Evolutionary conservation across 2,888 invertebrate species (phyloP).

Genomic region (Agonopterix heracliana): DNA sequence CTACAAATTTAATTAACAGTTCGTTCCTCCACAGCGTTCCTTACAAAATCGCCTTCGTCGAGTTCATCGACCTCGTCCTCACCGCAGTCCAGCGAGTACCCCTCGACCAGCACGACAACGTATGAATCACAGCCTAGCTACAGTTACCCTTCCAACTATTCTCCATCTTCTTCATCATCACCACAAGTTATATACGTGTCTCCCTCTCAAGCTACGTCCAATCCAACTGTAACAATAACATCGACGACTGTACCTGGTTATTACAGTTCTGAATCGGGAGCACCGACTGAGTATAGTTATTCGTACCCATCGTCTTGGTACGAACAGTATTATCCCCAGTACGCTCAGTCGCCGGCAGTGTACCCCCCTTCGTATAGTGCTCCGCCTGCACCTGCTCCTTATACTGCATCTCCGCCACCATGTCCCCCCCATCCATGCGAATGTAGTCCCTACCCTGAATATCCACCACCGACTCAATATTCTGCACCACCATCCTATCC

Average conservation of each 20-base stretch:
- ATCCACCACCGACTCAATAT: background rate
- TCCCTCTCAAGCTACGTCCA: slow-evolving; percentile 24
- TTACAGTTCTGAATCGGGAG: background rate
- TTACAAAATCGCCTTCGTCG: slow-evolving; percentile 24
- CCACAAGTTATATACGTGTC: slow-evolving; percentile 43
- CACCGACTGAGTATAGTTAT: background rate
- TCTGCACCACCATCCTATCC: background rate
- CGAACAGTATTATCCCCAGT: background rate
- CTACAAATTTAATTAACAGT: background rate
- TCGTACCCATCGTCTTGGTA: background rate
- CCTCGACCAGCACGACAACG: slow-evolving; percentile 4
- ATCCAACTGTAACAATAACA: slow-evolving; percentile 23
- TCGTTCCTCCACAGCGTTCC: slow-evolving; percentile 24
- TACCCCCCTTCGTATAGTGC: background rate
- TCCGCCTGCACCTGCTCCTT: background rate
- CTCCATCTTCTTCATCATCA: slow-evolving; percentile 12
- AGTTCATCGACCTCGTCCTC: slow-evolving; percentile 20
- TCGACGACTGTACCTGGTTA: slow-evolving; percentile 14
- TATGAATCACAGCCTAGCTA: slow-evolving; percentile 26
- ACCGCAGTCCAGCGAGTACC: background rate
- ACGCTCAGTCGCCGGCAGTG: background rate
- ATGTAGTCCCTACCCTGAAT: background rate
- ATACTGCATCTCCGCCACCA: background rate
- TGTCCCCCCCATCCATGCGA: background rate
- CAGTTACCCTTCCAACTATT: slow-evolving; percentile 18